Percentiles rank a stretch among this genome's conserved stretches.
These are phyloP conservation scores for Conus betulinus DNA, from an alignment of 1,140 invertebrate genomes.

Conservation along the genomic window DNA sequence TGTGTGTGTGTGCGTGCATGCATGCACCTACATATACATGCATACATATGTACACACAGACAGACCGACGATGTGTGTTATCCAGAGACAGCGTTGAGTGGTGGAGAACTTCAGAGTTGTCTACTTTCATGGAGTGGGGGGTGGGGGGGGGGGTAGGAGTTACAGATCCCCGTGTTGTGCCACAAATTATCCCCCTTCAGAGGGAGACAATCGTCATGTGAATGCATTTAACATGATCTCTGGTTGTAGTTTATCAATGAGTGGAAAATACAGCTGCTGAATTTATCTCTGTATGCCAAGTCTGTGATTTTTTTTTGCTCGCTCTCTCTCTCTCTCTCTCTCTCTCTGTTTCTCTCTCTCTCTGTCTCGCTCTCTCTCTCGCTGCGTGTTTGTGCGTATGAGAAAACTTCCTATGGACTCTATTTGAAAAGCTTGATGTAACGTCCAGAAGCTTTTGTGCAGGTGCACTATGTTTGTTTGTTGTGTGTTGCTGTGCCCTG, in stretches of 20 bases:
- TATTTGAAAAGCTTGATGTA: too few species aligned
- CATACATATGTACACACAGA: background rate
- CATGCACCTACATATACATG: background rate
- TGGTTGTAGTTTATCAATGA: background rate
- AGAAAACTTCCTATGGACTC: too few species aligned
- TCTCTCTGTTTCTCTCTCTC: background rate
- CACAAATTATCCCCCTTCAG: too few species aligned
- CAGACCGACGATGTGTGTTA: background rate
- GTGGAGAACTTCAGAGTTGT: too few species aligned
- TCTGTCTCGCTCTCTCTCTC: background rate
- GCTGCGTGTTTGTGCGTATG: constrained; percentile 8
- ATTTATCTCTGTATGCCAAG: background rate
- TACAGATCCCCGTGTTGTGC: too few species aligned
- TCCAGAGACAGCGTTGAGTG: too few species aligned
- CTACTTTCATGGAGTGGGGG: too few species aligned
- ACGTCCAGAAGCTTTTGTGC: too few species aligned
- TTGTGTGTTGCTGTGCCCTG: too few species aligned
- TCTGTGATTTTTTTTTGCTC: background rate
- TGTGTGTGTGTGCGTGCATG: background rate
- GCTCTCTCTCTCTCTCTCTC: too few species aligned
- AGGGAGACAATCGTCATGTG: background rate
- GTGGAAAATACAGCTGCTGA: constrained; percentile 1
- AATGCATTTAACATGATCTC: background rate
- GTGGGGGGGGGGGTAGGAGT: too few species aligned
- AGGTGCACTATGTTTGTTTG: too few species aligned